Base-by-base conservation (phyloP, 2,113 vertebrate genomes). In the Procavia capensis region DNA sequence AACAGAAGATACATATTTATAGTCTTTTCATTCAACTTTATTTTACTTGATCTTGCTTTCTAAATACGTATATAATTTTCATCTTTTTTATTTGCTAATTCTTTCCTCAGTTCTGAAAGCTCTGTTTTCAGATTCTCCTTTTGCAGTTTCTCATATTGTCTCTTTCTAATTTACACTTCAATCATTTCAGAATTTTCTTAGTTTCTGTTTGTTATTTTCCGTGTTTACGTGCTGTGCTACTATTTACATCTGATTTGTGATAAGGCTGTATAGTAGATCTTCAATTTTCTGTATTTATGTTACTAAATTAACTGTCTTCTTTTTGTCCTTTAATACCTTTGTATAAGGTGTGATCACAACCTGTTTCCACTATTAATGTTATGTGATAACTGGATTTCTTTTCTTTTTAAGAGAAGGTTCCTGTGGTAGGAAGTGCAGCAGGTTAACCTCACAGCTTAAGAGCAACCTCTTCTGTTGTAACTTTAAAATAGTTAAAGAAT, bases 101-200 rank as follows among this genome's bases (percentile, higher is more conserved):
- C 43, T 93, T 4, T 88, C n/a, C 14, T 75, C 54, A 70, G 16
- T 57, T 70, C 27, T 89, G 61, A 83, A 85, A 85, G 2, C 8
- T 86, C 25, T 72, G n/a, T 66, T 95, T 89, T 27, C 19, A 78
- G 72, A 64, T 74, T 22, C 1, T 74, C 6, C 7, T 92, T 31
- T 81, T 85, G 20, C 50, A 34, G 83, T 74, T 87, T 96, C 86
- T 91, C 4, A 80, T n/a, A 81, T 84, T 47, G 90, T 81, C 25
- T 89, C 4, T 90, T 91, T 86, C 19, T 59, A 1, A 59, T 57
- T 76, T 82, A 36, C 45, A 63, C 11, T 81, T 41, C 63, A 68
- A 59, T 50, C 19, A 31, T 4, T 89, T 74, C 63, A 74, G 61
- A 43, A 24, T 91, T 85, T 87, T 83, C 31, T 87, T 93, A 29